Base-by-base conservation (phyloP, 2,113 vertebrate species). In the Lamprotornis superbus region DNA sequence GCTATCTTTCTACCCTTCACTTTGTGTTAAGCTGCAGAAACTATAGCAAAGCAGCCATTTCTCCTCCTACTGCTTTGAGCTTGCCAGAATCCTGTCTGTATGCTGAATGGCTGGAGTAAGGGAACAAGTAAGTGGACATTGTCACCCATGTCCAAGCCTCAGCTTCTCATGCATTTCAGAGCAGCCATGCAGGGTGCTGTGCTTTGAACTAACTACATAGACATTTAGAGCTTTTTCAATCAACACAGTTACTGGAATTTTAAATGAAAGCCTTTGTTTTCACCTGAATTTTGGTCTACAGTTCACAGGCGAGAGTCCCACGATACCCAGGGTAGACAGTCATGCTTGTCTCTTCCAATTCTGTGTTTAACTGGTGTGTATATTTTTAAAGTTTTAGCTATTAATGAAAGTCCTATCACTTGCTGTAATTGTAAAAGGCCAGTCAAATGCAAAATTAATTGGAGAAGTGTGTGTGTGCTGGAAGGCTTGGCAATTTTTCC, bases 361-460 rank as follows among this genome's bases (percentile, higher is more conserved):
- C 60, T 52, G 39, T 35, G 42, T 18, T 55, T 73, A 90, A 83
- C 37, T 63, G 18, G 16, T 84, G 27, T 20, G 19, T 21, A 60
- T 70, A 77, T 77, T 78, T 70, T 78, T 47, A 16, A 53, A 47
- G n/a, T 63, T 79, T 40, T 55, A 63, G 74, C n/a, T 55, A 39
- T 55, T 46, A 47, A 53, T 44, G 23, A 16, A 61, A 56, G 19
- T 47, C 59, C 39, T 81, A 47, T 52, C 25, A 83, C 42, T 90
- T 91, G 33, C 46, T 90, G 60, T 59, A 96, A 90, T 27, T 63
- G 25, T 67, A 89, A 82, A 88, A 83, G 63, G 33, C 27, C 55
- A 85, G 59, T 25, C 67, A 82, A 73, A 96, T 39, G 70, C 50
- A 83, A 95, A 94, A 92, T 81, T 92, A 90, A 93, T 60, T 92